phyloP scores from a whole-genome alignment of 2,113 vertebrate species.

The Deroptyus accipitrinus region DNA sequence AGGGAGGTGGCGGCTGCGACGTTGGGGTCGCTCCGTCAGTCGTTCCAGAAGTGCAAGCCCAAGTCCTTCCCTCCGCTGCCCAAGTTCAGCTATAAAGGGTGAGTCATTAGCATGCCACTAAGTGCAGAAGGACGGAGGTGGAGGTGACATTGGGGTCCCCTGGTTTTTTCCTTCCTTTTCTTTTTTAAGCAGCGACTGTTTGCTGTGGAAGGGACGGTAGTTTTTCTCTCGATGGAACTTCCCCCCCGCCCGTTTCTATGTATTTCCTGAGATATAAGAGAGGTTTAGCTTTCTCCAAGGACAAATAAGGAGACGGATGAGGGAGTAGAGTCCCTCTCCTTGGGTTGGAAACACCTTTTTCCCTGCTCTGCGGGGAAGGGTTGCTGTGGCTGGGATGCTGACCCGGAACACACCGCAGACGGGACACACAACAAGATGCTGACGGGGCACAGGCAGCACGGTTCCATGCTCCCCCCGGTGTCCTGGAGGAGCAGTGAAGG shows the following conservation, averaged over 20 bases:
- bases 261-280: neutral
- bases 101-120: neutral
- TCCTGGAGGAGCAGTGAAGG: neutral
- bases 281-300: neutral
- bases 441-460: neutral
- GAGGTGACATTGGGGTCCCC: neutral
- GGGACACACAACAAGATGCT: neutral
- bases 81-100: neutral
- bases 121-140: neutral
- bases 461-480: neutral
- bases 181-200: neutral
- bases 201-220: neutral
- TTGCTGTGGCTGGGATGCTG: neutral
- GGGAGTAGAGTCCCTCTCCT: neutral
- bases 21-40: neutral
- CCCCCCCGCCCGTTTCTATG: fast-evolving
- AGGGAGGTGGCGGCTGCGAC: neutral
- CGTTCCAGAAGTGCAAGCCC: neutral
- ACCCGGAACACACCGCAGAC: neutral
- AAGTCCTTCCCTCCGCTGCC: neutral
- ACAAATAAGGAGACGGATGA: neutral
- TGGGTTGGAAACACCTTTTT: neutral
- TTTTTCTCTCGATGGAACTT: neutral
- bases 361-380: neutral
- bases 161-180: neutral